Base-by-base conservation (phyloP, 2,888 invertebrate species). In the Leptinotarsa haldemani region DNA sequence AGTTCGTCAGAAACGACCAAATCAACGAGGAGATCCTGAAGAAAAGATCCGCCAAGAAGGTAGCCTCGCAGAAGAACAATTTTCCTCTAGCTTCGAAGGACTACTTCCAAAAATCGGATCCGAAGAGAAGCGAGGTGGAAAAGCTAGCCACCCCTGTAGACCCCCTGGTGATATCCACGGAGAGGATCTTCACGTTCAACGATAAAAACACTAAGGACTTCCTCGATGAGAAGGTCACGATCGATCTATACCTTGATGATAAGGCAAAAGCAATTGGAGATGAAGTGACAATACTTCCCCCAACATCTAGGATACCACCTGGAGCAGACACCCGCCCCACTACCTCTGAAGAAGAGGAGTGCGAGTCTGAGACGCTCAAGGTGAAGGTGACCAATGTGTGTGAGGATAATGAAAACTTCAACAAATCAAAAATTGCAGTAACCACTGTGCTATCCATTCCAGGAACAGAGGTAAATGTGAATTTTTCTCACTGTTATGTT, bases 1-100 rank as follows among this genome's bases (percentile, higher is more conserved):
- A 76, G 69, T 81, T 77, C 61, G 76, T 78, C 12, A 70, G 78
- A 66, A 74, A 69, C 63, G 81, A 81, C 47, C 69, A 75, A n/a
- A n/a, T 74, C n/a, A 76, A 77, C 58, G 78, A 79, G 63, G 79
- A 79, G 30, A 71, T 73, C 16, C 58, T 80, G 47, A 69, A 73
- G n/a, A 78, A 75, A 70, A 66, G 77, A 22, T 78, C 80, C 1
- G 52, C 47, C 5, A 73, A 73, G n/a, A 76, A 72, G 56, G 69
- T 48, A 58, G 30, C 50, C 13, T 71, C 46, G 2, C 53, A 53
- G 25, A 65, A 30, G 48, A 72, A 77, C 47, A 76, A 71, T 20
- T 79, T 79, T 22, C 78, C 77, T 0, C n/a, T 78, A 7, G 74
- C 79, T 22, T 73, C 77, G 2, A 77, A 76, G 46, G 74, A 76